phyloP scores from a whole-genome alignment of 2,888 invertebrate species.

The Gortyna flavago region DNA sequence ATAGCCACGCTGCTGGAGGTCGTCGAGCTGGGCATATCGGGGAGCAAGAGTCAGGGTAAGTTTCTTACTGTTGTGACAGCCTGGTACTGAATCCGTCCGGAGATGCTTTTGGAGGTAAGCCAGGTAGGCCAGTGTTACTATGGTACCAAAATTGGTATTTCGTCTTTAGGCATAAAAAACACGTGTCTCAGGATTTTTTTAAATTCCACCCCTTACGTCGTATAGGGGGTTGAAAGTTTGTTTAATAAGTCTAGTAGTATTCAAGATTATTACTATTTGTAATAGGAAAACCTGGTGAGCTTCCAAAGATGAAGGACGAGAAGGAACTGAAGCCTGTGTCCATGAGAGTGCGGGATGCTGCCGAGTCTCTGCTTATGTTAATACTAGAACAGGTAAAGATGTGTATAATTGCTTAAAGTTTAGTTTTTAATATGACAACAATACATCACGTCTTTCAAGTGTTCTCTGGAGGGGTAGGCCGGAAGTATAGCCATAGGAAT shows the following conservation, averaged over 20 bases:
- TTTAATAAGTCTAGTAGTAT: background rate
- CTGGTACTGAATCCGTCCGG: background rate
- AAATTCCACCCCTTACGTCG: no score
- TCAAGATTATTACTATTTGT: background rate
- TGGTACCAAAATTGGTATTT: background rate
- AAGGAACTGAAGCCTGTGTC: slow-evolving; percentile 99
- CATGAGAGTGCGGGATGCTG: slow-evolving; percentile 99
- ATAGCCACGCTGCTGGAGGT: slow-evolving; percentile 98
- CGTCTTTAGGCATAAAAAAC: background rate
- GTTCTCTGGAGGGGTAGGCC: background rate
- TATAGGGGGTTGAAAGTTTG: background rate
- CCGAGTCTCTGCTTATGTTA: slow-evolving; percentile 97
- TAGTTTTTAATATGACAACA: background rate
- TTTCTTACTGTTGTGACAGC: background rate
- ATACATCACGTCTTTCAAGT: background rate
- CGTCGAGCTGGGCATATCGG: slow-evolving; percentile 99
- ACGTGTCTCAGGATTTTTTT: no score
- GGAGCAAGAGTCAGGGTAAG: slow-evolving; percentile 94
- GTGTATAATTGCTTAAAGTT: background rate
- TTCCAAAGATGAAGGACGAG: slow-evolving; percentile 97
- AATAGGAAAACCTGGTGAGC: slow-evolving; percentile 94
- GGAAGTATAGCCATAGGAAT: background rate
- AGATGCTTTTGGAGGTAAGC: background rate
- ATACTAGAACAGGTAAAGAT: slow-evolving; percentile 95
- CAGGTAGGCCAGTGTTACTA: background rate